phyloP scores from a whole-genome alignment of 2,888 invertebrate genomes.

The Ferdinandea cuprea region DNA sequence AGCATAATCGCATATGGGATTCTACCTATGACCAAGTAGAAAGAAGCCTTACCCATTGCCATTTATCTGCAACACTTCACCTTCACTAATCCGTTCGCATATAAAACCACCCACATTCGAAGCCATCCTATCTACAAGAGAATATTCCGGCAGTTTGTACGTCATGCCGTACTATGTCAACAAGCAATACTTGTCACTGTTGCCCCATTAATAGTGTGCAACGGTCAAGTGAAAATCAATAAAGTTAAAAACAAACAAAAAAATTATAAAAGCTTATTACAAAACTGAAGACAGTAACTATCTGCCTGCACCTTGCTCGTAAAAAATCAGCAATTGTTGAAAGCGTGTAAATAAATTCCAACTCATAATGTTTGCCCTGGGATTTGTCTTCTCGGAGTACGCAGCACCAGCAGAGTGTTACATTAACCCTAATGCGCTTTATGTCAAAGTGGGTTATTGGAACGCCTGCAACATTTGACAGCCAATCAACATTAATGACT shows the following conservation, averaged over 20 bases:
- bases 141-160: neutral
- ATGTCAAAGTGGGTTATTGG: constrained; percentile 67
- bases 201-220: constrained; percentile 51
- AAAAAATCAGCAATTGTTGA: constrained; percentile 27
- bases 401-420: constrained; percentile 39
- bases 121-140: neutral
- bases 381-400: constrained; percentile 22
- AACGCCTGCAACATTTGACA: constrained; percentile 61
- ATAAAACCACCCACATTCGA: neutral
- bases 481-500: constrained; percentile 35
- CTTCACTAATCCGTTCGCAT: too few species aligned
- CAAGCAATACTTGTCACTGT: constrained; percentile 36
- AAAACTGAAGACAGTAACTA: constrained; percentile 23
- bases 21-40: too few species aligned
- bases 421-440: constrained; percentile 65
- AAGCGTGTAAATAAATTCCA: constrained; percentile 44
- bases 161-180: neutral
- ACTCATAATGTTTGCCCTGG: constrained; percentile 47
- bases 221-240: constrained; percentile 70
- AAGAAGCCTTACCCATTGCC: too few species aligned
- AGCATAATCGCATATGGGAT: constrained; percentile 11
- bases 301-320: constrained; percentile 17
- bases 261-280: neutral
- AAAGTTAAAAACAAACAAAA: constrained; percentile 23
- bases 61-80: too few species aligned